These are phyloP conservation scores for Yponomeuta sedellus DNA, from an alignment of 2,888 invertebrate species.

Conservation along the genomic window DNA sequence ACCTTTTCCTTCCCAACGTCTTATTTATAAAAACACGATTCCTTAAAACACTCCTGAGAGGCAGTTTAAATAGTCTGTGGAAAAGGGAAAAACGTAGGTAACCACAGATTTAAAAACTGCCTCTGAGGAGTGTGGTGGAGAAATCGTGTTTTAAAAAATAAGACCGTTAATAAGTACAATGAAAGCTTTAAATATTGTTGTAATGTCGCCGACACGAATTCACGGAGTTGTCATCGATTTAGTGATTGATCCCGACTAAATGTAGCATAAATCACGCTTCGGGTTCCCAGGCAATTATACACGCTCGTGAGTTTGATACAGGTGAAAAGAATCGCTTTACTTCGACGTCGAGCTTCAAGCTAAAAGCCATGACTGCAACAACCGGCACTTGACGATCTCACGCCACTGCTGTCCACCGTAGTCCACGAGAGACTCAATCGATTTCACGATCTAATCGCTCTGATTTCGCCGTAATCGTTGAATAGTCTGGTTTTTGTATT, in stretches of 20 bases:
- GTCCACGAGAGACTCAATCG: constrained; percentile 20
- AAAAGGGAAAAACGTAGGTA: too few relatives aligned
- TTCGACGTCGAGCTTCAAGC: constrained; percentile 19
- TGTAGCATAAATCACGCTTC: constrained; percentile 34
- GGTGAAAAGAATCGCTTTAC: constrained; percentile 24
- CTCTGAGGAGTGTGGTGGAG: too few relatives aligned
- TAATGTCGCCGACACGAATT: constrained; percentile 21
- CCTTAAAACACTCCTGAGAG: too few relatives aligned
- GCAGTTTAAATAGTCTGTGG: too few relatives aligned
- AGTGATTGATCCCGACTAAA: constrained; percentile 36
- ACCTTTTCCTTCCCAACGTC: constrained; percentile 17
- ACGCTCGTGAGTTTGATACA: constrained; percentile 34
- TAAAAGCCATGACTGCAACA: constrained; percentile 13
- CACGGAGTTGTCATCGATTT: constrained; percentile 22
- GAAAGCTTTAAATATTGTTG: constrained; percentile 27
- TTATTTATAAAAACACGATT: too few relatives aligned
- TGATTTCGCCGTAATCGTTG: constrained; percentile 15
- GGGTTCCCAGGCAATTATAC: constrained; percentile 37
- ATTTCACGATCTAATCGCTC: constrained; percentile 22
- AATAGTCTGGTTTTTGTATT: constrained; percentile 10
- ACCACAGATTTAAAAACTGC: too few relatives aligned
- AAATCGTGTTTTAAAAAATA: too few relatives aligned
- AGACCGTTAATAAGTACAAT: constrained; percentile 19
- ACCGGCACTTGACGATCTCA: constrained; percentile 7
- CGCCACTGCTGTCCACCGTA: constrained; percentile 3